Evolutionary conservation across 1,140 invertebrate genomes (phyloP).

Genomic region (Zeugodacus cucurbitae): DNA sequence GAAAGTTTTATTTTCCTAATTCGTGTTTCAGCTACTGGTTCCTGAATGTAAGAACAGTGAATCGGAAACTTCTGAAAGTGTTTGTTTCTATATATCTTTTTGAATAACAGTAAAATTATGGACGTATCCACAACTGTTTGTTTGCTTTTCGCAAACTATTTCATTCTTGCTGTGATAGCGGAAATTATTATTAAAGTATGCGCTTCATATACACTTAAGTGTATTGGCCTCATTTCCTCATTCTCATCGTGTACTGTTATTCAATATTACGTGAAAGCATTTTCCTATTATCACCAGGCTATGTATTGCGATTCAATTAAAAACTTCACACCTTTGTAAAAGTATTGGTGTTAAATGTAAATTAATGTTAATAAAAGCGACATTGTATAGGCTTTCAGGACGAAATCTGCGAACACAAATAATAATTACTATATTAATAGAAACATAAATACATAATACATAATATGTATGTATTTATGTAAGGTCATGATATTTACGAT

Average conservation of each 20-base stretch:
- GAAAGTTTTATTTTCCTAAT: no score
- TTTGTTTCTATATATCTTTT: no score
- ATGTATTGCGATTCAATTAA: background rate
- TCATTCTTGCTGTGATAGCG: background rate
- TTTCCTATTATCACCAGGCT: background rate
- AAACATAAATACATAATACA: background rate
- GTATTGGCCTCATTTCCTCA: background rate
- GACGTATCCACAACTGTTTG: no score
- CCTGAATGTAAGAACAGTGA: no score
- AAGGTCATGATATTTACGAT: no score
- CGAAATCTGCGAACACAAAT: background rate
- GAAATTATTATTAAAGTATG: background rate
- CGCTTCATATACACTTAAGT: background rate
- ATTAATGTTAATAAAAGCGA: background rate
- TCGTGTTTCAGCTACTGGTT: no score
- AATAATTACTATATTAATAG: background rate
- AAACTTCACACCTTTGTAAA: background rate
- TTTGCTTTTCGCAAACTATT: no score
- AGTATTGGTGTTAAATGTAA: background rate
- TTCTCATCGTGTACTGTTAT: background rate
- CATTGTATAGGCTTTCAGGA: background rate
- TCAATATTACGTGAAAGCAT: background rate
- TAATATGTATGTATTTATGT: no score
- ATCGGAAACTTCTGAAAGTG: no score
- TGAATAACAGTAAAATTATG: no score